Evolutionary conservation across 1,140 invertebrate species (phyloP), one percentile per base, ranked within the genome.

Genomic region (Ceratosolen fusciceps): DNA sequence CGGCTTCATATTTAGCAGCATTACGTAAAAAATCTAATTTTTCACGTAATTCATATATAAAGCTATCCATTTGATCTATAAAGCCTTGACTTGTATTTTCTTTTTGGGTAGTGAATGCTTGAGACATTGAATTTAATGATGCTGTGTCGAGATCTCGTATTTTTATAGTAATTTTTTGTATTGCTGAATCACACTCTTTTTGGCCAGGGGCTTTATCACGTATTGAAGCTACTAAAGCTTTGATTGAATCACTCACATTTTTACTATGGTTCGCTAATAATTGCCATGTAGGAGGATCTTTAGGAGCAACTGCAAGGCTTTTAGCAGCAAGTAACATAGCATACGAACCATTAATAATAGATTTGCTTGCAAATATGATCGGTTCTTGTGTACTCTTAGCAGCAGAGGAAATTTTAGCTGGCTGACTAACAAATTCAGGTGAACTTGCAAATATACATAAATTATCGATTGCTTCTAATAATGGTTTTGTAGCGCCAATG

Each of bases 201-300:
- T 98, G 97, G 0, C 98, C 98, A 0, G 98, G 98, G 0, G 98
- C 97, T 86, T 96, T 97, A 84, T 99, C 97, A 54, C 97, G 95
- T 79, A 99, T 98, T 54, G 96, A 96, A 37, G 96, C 94, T 0
- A 98, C 97, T 2, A 99, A 91, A 19, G 94, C 93, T 88, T 99
- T 99, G 82, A 99, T 99, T 0, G 97, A 96, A 86, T 99, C 98
- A 21, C 97, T 98, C 0, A 99, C 97, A 83, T 94, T 95, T 88
- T 98, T 98, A 84, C 97, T 98, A 88, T 98, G 96, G 83, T 94
- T 95, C 0, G 98, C 97, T 71, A 99, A 92, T 56, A 95, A 91
- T 86, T 98, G 97, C 97, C 98, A 99, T 7, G 96, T 96, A 3
- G 95, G 93, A 1, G 97, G 96, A 91, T 99, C 98, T 82, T 95